Evolutionary conservation across 2,888 invertebrate genomes (phyloP).

Genomic region (Cryptus viduatorius): DNA sequence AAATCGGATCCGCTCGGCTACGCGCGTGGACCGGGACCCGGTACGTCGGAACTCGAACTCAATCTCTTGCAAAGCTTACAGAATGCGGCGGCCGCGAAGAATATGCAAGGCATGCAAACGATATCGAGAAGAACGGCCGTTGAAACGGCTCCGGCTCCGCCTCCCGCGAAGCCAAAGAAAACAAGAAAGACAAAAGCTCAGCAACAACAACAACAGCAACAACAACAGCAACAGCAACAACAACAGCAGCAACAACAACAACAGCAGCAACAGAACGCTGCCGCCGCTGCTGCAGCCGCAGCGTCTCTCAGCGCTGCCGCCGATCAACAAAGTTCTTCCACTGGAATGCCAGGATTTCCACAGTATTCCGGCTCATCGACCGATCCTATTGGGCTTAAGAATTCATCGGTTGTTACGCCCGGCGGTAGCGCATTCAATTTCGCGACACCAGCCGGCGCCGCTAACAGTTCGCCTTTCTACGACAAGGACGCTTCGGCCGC

Average conservation of each 20-base stretch:
- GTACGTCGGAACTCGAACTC: conserved; percentile 80
- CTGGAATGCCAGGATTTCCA: conserved; percentile 78
- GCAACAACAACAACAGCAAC: conserved; percentile 70
- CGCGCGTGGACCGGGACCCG: conserved; percentile 72
- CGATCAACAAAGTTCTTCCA: conserved; percentile 72
- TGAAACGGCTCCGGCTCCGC: conserved; percentile 72
- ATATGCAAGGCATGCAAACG: conserved; percentile 75
- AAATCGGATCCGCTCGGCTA: conserved; percentile 81
- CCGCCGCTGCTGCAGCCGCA: conserved; percentile 63
- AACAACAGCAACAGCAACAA: conserved; percentile 73
- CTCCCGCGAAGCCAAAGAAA: conserved; percentile 74
- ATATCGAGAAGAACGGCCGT: conserved; percentile 83
- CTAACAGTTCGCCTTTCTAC: conserved; percentile 80
- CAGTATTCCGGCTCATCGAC: conserved; percentile 77
- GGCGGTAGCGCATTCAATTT: conserved; percentile 93
- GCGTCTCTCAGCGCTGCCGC: conserved; percentile 47
- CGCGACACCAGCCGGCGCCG: conserved; percentile 87
- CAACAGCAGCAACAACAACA: conserved; percentile 81
- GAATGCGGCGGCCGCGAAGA: conserved; percentile 77
- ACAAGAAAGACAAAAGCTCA: conserved; percentile 75
- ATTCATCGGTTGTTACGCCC: conserved; percentile 89
- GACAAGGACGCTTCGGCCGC: conserved; percentile 82
- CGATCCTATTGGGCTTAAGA: conserved; percentile 88
- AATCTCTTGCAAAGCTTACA: conserved; percentile 82
- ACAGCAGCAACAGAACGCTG: conserved; percentile 73